These are phyloP conservation scores for Arenicola marina DNA, from an alignment of 2,888 invertebrate genomes.

Conservation along the genomic window DNA sequence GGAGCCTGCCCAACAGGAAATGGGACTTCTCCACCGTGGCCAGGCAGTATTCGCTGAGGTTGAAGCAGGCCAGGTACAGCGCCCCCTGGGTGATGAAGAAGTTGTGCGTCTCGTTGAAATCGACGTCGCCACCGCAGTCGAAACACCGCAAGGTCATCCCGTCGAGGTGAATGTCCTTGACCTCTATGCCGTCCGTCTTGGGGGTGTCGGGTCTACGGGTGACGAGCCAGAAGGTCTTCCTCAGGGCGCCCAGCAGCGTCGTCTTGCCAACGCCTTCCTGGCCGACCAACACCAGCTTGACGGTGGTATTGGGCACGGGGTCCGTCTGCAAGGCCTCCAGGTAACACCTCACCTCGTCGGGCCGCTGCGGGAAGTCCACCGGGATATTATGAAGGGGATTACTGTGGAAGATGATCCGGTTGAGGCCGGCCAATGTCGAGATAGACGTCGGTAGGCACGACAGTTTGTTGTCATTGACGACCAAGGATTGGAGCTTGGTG, in stretches of 20 bases:
- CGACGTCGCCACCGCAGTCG: slow-evolving; percentile 37
- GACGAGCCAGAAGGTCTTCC: slow-evolving; percentile 20
- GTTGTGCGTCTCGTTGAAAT: slow-evolving; percentile 37
- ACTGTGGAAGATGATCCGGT: slow-evolving; percentile 23
- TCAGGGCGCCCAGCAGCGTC: slow-evolving; percentile 27
- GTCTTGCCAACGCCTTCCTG: slow-evolving; percentile 37
- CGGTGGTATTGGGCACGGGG: slow-evolving; percentile 29
- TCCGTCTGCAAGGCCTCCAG: slow-evolving; percentile 29
- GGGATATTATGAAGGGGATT: slow-evolving; percentile 35
- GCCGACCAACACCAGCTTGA: slow-evolving; percentile 34
- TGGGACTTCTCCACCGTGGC: slow-evolving; percentile 29
- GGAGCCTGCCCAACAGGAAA: slow-evolving; percentile 32
- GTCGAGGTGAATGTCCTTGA: slow-evolving; percentile 28
- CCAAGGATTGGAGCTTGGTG: slow-evolving; percentile 20
- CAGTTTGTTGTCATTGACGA: slow-evolving; percentile 26
- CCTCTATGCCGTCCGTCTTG: slow-evolving; percentile 27
- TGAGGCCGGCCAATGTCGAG: slow-evolving; percentile 20
- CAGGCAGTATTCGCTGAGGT: slow-evolving; percentile 31
- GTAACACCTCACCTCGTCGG: slow-evolving; percentile 26
- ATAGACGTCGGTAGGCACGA: slow-evolving; percentile 27
- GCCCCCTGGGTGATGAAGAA: slow-evolving; percentile 36
- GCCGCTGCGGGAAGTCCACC: slow-evolving; percentile 30
- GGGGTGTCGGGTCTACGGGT: slow-evolving; percentile 11
- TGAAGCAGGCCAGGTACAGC: slow-evolving; percentile 34
- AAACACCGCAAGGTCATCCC: slow-evolving; percentile 31